Evolutionary conservation across 1,140 invertebrate species (phyloP).

Genomic region (Argopecten irradians): DNA sequence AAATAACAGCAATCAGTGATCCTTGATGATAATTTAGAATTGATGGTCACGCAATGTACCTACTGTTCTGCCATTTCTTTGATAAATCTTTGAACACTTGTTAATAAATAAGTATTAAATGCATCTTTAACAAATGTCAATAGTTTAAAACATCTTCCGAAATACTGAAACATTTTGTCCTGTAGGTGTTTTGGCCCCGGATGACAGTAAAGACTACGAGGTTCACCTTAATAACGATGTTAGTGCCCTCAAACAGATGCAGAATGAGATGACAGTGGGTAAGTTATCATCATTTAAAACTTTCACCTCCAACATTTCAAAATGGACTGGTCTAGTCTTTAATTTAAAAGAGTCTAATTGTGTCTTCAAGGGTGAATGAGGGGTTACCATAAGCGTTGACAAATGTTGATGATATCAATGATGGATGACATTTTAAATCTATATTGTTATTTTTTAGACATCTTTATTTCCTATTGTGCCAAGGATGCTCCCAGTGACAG

Average conservation of each 20-base stretch:
- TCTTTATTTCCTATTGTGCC: conserved; percentile 70
- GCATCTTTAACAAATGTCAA: not conserved
- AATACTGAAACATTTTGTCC: conserved; percentile 27
- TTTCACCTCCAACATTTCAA: too few relatives aligned
- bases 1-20: too few relatives aligned
- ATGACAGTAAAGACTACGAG: conserved; percentile 71
- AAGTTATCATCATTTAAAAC: too few relatives aligned
- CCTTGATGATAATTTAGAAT: too few relatives aligned
- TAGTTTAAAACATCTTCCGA: not conserved
- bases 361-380: too few relatives aligned
- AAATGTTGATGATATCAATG: too few relatives aligned
- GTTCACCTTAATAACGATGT: conserved; percentile 72
- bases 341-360: too few relatives aligned
- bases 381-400: too few relatives aligned
- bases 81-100: not conserved
- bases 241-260: conserved; percentile 67
- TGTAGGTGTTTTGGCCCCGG: conserved; percentile 73
- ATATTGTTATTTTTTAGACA: conserved; percentile 61
- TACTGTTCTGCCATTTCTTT: too few relatives aligned
- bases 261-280: conserved; percentile 65
- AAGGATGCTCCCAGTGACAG: conserved; percentile 55
- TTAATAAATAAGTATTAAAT: not conserved
- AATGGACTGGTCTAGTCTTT: too few relatives aligned
- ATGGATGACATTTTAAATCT: too few relatives aligned
- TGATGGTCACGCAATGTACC: too few relatives aligned